A percentile compares a stretch with the other conserved stretches of the same genome.
phyloP scores from a whole-genome alignment of 2,797 vertebrate genomes.

The Gouania willdenowi region DNA sequence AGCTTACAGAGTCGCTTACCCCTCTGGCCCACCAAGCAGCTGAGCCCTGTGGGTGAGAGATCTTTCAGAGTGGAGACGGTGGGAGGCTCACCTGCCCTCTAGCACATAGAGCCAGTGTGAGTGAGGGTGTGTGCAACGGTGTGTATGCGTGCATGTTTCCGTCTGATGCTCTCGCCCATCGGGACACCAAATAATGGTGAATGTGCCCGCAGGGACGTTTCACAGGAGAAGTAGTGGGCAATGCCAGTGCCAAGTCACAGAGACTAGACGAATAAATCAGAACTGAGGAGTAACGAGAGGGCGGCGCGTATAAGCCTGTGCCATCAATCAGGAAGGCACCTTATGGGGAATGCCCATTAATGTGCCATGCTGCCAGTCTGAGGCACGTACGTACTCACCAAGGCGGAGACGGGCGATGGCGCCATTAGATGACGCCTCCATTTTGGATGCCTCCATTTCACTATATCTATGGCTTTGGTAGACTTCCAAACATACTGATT shows the following conservation, averaged over 20 bases:
- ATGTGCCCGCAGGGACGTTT: constrained; percentile 68
- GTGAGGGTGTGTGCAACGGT: constrained; percentile 29
- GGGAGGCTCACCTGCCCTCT: constrained; percentile 69
- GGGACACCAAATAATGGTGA: constrained; percentile 65
- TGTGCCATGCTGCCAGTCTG: constrained; percentile 60
- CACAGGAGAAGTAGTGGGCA: constrained; percentile 61
- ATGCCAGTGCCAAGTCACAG: constrained; percentile 70
- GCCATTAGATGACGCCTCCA: constrained; percentile 32
- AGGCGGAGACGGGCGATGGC: constrained; percentile 23
- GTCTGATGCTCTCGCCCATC: constrained; percentile 60
- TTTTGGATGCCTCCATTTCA: constrained; percentile 46
- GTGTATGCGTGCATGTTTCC: constrained; percentile 32
- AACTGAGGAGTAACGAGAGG: constrained; percentile 52
- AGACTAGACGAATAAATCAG: constrained; percentile 72
- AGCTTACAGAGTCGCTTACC: constrained; percentile 62
- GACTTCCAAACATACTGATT: constrained; percentile 22
- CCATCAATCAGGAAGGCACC: constrained; percentile 71
- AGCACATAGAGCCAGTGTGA: constrained; percentile 61
- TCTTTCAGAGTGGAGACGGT: constrained; percentile 61
- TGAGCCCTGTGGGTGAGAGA: constrained; percentile 71
- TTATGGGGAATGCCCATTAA: constrained; percentile 70
- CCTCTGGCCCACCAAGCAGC: constrained; percentile 69
- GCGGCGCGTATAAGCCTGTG: constrained; percentile 44
- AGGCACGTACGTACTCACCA: constrained; percentile 21
- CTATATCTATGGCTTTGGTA: constrained; percentile 24